These are phyloP conservation scores for Acrocera orbiculus DNA, from an alignment of 2,888 invertebrate species.

Conservation along the genomic window DNA sequence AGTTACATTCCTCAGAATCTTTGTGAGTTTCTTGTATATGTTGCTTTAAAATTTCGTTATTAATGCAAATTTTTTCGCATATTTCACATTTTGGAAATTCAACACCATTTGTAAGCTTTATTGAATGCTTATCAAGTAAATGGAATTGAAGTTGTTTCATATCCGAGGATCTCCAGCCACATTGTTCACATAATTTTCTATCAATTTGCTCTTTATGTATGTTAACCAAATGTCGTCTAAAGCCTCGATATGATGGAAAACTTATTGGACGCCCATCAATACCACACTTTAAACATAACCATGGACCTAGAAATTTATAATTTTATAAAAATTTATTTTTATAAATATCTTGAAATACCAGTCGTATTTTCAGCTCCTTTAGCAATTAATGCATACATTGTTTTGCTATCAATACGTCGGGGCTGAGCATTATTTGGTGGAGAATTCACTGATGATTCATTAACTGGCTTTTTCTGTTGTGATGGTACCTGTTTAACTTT, in stretches of 20 bases:
- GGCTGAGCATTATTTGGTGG: slow-evolving; percentile 17
- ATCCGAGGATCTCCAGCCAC: slow-evolving; percentile 58
- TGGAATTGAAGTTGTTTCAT: slow-evolving; percentile 61
- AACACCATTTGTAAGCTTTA: slow-evolving; percentile 50
- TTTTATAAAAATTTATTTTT: background rate
- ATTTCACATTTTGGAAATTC: slow-evolving; percentile 61
- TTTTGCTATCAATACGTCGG: slow-evolving; percentile 41
- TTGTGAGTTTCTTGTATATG: slow-evolving; percentile 42
- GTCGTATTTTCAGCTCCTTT: slow-evolving; percentile 42
- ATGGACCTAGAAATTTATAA: slow-evolving; percentile 37
- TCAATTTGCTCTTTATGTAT: slow-evolving; percentile 64
- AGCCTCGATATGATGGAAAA: slow-evolving; percentile 61
- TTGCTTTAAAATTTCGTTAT: slow-evolving; percentile 46
- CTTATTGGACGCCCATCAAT: slow-evolving; percentile 46
- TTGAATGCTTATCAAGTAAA: slow-evolving; percentile 59
- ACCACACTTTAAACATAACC: slow-evolving; percentile 64
- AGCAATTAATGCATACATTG: slow-evolving; percentile 41
- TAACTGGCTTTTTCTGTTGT: slow-evolving; percentile 1
- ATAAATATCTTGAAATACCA: slow-evolving; percentile 25
- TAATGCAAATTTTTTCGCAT: slow-evolving; percentile 60
- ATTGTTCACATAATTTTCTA: slow-evolving; percentile 62
- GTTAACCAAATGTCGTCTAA: slow-evolving; percentile 64
- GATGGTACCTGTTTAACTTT: background rate
- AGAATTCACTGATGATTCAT: slow-evolving; percentile 9
- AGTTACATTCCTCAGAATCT: slow-evolving; percentile 43